Evolutionary conservation across 2,797 vertebrate genomes (phyloP).

Genomic region (Enteromius mattozi): DNA sequence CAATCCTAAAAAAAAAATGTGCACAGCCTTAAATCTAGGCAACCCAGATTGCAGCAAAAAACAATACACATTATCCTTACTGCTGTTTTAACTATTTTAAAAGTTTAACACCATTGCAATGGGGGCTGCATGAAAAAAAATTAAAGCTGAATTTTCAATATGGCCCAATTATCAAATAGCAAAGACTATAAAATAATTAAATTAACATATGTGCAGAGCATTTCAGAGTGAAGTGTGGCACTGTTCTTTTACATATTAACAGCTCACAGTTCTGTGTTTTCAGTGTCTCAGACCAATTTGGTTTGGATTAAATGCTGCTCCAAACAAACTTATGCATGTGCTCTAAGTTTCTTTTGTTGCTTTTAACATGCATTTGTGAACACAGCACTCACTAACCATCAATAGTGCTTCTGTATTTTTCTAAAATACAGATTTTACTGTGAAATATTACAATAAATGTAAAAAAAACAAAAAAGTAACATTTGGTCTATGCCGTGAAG

Average conservation of each 20-base stretch:
- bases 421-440: too few species aligned
- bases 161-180: not conserved
- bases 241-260: not conserved
- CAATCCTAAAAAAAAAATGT: not conserved
- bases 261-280: not conserved
- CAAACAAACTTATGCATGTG: not conserved
- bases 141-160: not conserved
- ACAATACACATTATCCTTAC: not conserved
- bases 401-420: too few species aligned
- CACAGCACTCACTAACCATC: not conserved
- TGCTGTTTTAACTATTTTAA: not conserved
- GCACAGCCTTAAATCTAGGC: not conserved
- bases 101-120: not conserved
- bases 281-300: too few species aligned
- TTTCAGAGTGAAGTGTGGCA: not conserved
- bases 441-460: too few species aligned
- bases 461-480: too few species aligned
- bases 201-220: not conserved
- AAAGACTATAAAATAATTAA: not conserved
- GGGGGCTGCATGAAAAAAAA: not conserved
- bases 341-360: not conserved
- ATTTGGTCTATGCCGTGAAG: too few species aligned
- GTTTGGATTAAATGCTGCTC: not conserved
- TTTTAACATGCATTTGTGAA: constrained; percentile 5
- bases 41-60: not conserved